Base-by-base conservation (phyloP, 2,888 invertebrate genomes). In the Luperina nickerlii region DNA sequence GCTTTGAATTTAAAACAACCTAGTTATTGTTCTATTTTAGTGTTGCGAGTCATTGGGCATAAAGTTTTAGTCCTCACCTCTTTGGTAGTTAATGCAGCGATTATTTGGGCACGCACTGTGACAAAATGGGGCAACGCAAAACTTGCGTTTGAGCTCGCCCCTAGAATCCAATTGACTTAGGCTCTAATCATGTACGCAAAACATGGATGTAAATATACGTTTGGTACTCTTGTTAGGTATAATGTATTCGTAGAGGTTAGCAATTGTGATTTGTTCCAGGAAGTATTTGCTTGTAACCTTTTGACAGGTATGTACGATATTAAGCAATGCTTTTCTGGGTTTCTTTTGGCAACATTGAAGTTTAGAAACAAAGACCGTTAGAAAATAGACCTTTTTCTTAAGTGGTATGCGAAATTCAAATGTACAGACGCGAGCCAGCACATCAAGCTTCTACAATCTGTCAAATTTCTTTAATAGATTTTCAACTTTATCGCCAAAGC, bases 41-140 rank as follows among this genome's bases (percentile, higher is more conserved):
- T 68, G 48, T 76, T 68, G 42, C 81, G 82, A 87, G 88, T 88
- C 85, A 88, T 69, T 88, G 85, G 66, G 81, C 81, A 74, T 88
- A 73, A 85, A 81, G 48, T 84, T 84, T 78, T 69, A 78, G 87
- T 24, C 57, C 57, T 67, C 32, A 79, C 57, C 80, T 80, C 85
- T 88, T 81, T 88, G 74, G 38, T 20, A 85, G 71, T 76, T 87
- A 80, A 88, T 85, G 76, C 88, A 85, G 76, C 18, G 85, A 85
- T 74, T 45, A 87, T 80, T 80, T 81, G 72, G 74, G 74, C 74
- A 85, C 76, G 82, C 88, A 84, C 51, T 70, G 63, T 84, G 69
- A 72, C 69, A 74, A 84, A 84, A 78, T 77, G 78, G 69, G 73
- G 73, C 66, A 73, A 63, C 60, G 78, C 54, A 24, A 66, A 63